Evolutionary conservation across 23 tunicate genomes (phyloP).

Genomic region (Styela clava): DNA sequence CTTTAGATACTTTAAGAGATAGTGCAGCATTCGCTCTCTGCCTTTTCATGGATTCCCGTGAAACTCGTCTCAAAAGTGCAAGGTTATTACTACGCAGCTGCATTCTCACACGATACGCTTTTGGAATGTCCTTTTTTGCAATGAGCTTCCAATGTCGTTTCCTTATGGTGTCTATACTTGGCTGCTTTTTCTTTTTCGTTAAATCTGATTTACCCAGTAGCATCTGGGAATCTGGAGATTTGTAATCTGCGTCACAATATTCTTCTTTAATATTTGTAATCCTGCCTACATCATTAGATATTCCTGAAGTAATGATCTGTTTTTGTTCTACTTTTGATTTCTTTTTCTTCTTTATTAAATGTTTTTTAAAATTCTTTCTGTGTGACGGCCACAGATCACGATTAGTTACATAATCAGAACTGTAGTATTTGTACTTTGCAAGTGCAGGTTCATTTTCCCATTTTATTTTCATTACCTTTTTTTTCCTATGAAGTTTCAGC

Average conservation of each 20-base stretch:
- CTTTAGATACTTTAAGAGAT: slow-evolving; percentile 30
- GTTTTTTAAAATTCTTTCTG: slow-evolving; percentile 5
- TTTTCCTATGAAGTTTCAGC: slow-evolving; percentile 5
- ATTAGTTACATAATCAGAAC: slow-evolving; percentile 18
- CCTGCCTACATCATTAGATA: neutral
- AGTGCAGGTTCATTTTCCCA: neutral
- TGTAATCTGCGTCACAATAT: neutral
- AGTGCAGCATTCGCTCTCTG: slow-evolving; percentile 1
- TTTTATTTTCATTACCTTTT: neutral
- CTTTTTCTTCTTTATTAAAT: neutral
- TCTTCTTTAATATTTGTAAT: neutral
- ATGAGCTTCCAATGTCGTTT: slow-evolving; percentile 55
- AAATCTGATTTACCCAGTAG: neutral
- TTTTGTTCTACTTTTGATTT: neutral
- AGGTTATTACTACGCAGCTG: slow-evolving; percentile 47
- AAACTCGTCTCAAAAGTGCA: slow-evolving; percentile 42
- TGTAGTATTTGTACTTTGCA: slow-evolving; percentile 8
- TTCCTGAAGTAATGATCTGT: neutral
- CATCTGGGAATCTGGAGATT: neutral
- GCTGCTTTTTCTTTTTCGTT: slow-evolving; percentile 20
- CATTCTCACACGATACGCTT: slow-evolving; percentile 49
- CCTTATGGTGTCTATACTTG: slow-evolving; percentile 26
- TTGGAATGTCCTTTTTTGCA: slow-evolving; percentile 77
- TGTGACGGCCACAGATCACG: slow-evolving; percentile 8
- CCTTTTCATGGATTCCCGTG: slow-evolving; percentile 16